These are phyloP conservation scores for Pocota personata DNA, from an alignment of 2,888 invertebrate genomes.

Conservation along the genomic window DNA sequence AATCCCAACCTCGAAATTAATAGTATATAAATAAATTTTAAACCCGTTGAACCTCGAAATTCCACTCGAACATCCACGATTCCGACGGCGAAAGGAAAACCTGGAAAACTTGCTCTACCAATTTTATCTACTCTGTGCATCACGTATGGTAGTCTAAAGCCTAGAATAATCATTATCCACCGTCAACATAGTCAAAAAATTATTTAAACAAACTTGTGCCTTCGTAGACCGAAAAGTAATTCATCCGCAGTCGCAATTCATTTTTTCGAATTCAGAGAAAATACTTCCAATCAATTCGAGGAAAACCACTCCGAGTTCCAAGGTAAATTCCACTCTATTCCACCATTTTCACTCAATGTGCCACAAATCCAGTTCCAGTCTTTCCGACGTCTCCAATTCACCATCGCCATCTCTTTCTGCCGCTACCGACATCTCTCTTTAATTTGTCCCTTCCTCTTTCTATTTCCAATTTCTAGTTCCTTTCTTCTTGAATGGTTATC, in stretches of 20 bases:
- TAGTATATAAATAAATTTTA: too few species aligned
- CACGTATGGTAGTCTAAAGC: neutral
- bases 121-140: neutral
- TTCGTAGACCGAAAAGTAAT: neutral
- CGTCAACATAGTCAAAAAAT: too few species aligned
- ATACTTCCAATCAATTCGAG: neutral
- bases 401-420: neutral
- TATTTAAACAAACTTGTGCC: neutral
- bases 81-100: neutral
- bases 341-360: neutral
- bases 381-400: neutral
- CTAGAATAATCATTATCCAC: too few species aligned
- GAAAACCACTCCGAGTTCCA: conserved; percentile 6
- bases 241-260: neutral
- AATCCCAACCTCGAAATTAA: too few species aligned
- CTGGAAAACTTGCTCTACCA: neutral
- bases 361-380: conserved; percentile 1
- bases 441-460: neutral
- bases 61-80: too few species aligned
- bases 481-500: neutral
- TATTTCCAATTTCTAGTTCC: neutral
- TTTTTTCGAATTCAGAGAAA: neutral
- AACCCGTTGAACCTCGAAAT: too few species aligned
- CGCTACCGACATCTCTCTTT: neutral
- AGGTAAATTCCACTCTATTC: neutral